A percentile compares a stretch with the other conserved stretches of the same genome.
phyloP scores from a whole-genome alignment of 2,888 invertebrate species.

The Lepidonotus clava region DNA sequence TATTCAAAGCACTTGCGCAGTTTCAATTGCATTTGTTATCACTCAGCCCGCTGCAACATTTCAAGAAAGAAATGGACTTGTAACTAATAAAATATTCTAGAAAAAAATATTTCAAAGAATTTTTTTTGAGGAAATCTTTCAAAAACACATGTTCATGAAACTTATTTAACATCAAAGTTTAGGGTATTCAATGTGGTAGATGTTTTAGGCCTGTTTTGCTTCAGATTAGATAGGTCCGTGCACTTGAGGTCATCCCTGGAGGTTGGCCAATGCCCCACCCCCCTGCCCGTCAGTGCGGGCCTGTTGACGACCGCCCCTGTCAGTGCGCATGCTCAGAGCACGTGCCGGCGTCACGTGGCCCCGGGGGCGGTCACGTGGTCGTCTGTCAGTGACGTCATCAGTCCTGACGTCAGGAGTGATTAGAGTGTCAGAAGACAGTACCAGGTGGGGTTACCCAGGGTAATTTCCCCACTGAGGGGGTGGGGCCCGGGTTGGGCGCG shows the following conservation, averaged over 20 bases:
- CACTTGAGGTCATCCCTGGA: neutral
- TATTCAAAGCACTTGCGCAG: too few relatives aligned
- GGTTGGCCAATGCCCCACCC: neutral
- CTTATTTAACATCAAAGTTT: neutral
- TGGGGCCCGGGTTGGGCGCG: too few relatives aligned
- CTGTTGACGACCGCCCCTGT: neutral
- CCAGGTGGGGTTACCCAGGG: neutral
- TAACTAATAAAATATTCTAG: too few relatives aligned
- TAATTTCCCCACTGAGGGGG: neutral
- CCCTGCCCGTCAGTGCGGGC: neutral
- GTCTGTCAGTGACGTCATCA: neutral
- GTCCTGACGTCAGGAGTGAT: neutral
- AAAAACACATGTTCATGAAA: too few relatives aligned
- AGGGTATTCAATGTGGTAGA: neutral
- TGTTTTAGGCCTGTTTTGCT: neutral
- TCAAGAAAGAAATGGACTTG: too few relatives aligned
- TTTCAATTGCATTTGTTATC: too few relatives aligned
- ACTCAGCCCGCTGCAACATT: too few relatives aligned
- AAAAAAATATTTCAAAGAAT: too few relatives aligned
- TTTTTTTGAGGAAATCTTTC: too few relatives aligned
- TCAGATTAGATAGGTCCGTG: neutral
- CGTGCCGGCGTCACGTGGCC: neutral
- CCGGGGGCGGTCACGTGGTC: slow-evolving; percentile 15
- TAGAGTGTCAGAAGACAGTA: neutral
- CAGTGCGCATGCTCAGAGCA: slow-evolving; percentile 29